These are phyloP conservation scores for Halcyon chelicuti DNA, from an alignment of 2,797 vertebrate species.

Conservation along the genomic window DNA sequence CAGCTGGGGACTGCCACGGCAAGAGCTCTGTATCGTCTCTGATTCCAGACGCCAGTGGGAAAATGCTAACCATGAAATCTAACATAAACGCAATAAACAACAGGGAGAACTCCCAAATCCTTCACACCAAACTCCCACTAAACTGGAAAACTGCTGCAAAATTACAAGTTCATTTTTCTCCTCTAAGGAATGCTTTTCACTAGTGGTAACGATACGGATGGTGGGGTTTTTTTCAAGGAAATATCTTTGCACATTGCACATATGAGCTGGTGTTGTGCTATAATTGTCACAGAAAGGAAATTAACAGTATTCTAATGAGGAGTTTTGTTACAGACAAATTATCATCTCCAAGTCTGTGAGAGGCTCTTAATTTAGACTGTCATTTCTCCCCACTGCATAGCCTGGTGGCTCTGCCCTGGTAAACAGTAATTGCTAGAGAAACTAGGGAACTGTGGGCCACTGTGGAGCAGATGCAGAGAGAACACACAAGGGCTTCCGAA, in stretches of 20 bases:
- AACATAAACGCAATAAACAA: neutral
- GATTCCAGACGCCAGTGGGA: neutral
- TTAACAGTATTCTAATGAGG: conserved; percentile 78
- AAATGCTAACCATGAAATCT: neutral
- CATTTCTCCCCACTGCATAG: conserved; percentile 63
- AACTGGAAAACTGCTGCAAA: neutral
- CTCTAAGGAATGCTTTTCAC: conserved; percentile 18
- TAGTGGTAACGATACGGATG: neutral
- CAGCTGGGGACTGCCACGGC: neutral
- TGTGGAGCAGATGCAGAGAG: neutral
- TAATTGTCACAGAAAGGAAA: conserved; percentile 73
- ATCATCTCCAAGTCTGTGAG: conserved; percentile 65
- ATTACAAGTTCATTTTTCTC: conserved; percentile 24
- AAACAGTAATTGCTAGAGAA: conserved; percentile 68
- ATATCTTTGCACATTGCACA: conserved; percentile 39
- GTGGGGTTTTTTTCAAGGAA: neutral
- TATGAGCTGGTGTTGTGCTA: conserved; percentile 51
- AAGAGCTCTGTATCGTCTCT: neutral
- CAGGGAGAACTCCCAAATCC: neutral
- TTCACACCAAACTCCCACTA: neutral
- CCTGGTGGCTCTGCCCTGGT: conserved; percentile 69
- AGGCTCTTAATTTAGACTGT: conserved; percentile 75
- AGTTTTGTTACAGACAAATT: conserved; percentile 76
- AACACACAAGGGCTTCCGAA: neutral
- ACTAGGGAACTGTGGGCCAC: conserved; percentile 48